Percentiles rank a stretch among this genome's conserved stretches.
Evolutionary conservation across 2,113 vertebrate species (phyloP).

Genomic region (Perca flavescens): DNA sequence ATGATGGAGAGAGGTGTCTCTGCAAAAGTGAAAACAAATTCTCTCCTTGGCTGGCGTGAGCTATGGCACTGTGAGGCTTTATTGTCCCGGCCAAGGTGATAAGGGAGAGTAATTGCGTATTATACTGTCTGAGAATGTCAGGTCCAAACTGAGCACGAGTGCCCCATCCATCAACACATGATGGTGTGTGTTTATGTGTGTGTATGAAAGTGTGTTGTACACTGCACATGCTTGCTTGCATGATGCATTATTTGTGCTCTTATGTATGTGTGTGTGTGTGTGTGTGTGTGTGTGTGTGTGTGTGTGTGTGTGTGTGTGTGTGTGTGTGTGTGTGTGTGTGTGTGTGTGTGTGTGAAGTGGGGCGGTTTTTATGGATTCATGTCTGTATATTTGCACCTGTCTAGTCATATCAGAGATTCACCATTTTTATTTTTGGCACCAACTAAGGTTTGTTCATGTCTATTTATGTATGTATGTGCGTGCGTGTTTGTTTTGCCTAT

Average conservation of each 20-base stretch:
- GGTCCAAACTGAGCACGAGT: constrained; percentile 95
- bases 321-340: constrained; percentile 36
- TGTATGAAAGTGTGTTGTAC: constrained; percentile 56
- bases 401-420: constrained; percentile 51
- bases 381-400: constrained; percentile 41
- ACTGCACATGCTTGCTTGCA: constrained; percentile 66
- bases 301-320: constrained; percentile 47
- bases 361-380: constrained; percentile 41
- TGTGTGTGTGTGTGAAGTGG: constrained; percentile 17
- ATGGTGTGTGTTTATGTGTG: constrained; percentile 71
- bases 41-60: constrained; percentile 96
- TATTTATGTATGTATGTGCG: constrained; percentile 30
- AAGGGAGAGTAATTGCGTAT: constrained; percentile 99
- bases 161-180: constrained; percentile 92
- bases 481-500: constrained; percentile 48
- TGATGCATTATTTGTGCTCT: constrained; percentile 67
- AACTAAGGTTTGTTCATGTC: constrained; percentile 27
- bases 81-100: constrained; percentile 99
- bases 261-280: constrained; percentile 40
- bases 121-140: constrained; percentile 98
- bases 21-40: constrained; percentile 98
- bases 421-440: constrained; percentile 39
- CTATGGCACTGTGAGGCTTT: constrained; percentile 97
- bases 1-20: constrained; percentile 91
- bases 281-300: constrained; percentile 18